These are phyloP conservation scores for Podargus strigoides DNA, from an alignment of 2,797 vertebrate species.

Conservation along the genomic window DNA sequence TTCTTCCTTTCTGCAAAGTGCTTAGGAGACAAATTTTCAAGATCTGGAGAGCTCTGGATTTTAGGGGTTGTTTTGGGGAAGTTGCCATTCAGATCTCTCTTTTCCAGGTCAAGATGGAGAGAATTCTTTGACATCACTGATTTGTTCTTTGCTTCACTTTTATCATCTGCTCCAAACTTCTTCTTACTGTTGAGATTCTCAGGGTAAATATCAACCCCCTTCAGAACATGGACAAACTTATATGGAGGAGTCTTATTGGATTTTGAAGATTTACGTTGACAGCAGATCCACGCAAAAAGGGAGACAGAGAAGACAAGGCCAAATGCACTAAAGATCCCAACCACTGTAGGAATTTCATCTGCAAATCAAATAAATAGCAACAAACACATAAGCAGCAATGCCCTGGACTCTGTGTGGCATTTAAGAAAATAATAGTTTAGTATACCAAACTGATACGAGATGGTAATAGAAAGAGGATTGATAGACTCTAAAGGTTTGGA, in stretches of 20 bases:
- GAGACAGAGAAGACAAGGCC: slow-evolving; percentile 94
- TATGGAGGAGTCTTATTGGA: slow-evolving; percentile 92
- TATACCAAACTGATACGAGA: neutral
- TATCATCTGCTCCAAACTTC: slow-evolving; percentile 85
- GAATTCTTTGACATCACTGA: slow-evolving; percentile 75
- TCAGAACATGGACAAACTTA: slow-evolving; percentile 98
- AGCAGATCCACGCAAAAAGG: slow-evolving; percentile 97
- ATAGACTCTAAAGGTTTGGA: neutral
- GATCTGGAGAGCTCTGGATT: slow-evolving; percentile 83
- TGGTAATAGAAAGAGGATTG: neutral
- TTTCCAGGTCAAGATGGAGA: slow-evolving; percentile 94
- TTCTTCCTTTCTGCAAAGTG: slow-evolving; percentile 80
- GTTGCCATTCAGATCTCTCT: slow-evolving; percentile 94
- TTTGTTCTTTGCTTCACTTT: slow-evolving; percentile 78
- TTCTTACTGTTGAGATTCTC: slow-evolving; percentile 94
- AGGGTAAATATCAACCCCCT: slow-evolving; percentile 96
- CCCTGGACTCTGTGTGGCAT: neutral
- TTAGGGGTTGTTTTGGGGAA: slow-evolving; percentile 87
- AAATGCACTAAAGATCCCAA: slow-evolving; percentile 92
- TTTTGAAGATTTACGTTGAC: slow-evolving; percentile 93
- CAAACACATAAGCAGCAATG: slow-evolving; percentile 44
- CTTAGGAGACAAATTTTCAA: slow-evolving; percentile 83
- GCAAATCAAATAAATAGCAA: slow-evolving; percentile 69
- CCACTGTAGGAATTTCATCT: slow-evolving; percentile 91
- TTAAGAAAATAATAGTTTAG: neutral